Evolutionary conservation across 1,140 invertebrate genomes (phyloP).

Genomic region (Penaeus chinensis): DNA sequence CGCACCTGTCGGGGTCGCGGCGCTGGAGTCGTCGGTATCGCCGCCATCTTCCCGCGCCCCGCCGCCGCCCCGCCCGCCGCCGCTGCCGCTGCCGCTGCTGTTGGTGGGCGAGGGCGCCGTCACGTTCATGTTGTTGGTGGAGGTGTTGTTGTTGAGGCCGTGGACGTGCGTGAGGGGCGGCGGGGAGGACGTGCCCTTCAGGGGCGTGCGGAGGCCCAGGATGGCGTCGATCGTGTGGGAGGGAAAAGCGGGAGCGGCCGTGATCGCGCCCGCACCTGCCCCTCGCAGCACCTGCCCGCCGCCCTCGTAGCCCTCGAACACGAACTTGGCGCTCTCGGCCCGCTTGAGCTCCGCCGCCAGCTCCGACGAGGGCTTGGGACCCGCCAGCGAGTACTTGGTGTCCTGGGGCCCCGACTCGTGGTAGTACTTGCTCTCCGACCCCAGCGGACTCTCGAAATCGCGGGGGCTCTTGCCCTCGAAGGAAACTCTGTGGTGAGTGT

Average conservation of each 20-base stretch:
- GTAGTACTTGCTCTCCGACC: constrained; percentile 34
- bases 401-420: constrained; percentile 38
- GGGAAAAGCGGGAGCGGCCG: constrained; percentile 53
- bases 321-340: constrained; percentile 55
- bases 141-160: constrained; percentile 52
- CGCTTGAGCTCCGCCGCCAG: constrained; percentile 43
- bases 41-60: constrained; percentile 45
- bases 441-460: constrained; percentile 45
- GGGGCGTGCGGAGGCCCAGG: constrained; percentile 64
- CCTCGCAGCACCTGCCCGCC: constrained; percentile 9
- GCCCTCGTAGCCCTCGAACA: constrained; percentile 52
- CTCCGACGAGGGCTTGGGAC: constrained; percentile 26
- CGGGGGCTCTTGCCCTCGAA: constrained; percentile 42
- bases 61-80: constrained; percentile 35
- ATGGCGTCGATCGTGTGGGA: constrained; percentile 67
- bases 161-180: constrained; percentile 39
- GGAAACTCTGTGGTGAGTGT: constrained; percentile 32
- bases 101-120: constrained; percentile 11
- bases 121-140: constrained; percentile 51
- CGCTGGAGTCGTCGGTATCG: constrained; percentile 52
- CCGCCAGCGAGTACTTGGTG: constrained; percentile 45
- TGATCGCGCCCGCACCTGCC: constrained; percentile 13
- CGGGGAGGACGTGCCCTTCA: constrained; percentile 29
- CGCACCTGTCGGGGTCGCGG: constrained; percentile 43
- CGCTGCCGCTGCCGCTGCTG: constrained; percentile 27